Conservation (phyloP, 2,797 vertebrate species). For the Clamator glandarius region DNA sequence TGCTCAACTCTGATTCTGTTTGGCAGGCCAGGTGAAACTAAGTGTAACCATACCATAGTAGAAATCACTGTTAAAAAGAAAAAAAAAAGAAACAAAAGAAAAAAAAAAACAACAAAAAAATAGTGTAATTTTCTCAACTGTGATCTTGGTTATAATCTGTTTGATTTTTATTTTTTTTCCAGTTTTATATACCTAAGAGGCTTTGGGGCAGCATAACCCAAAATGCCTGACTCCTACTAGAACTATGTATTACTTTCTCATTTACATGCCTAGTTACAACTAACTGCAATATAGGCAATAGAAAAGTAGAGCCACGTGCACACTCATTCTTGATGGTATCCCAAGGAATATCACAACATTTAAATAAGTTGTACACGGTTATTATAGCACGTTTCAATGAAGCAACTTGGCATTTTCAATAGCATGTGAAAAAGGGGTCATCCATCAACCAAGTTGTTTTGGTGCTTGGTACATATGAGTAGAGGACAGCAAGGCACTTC, state of each 20-base stretch:
- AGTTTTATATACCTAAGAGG: slow-evolving; percentile 62
- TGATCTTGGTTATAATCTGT: slow-evolving; percentile 67
- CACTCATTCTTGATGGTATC: slow-evolving; percentile 40
- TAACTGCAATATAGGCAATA: slow-evolving; percentile 68
- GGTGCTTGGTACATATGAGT: slow-evolving; percentile 49
- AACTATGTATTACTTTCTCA: slow-evolving; percentile 53
- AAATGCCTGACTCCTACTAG: slow-evolving; percentile 57
- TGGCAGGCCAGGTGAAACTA: slow-evolving; percentile 62
- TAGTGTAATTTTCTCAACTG: slow-evolving; percentile 60
- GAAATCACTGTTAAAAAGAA: slow-evolving; percentile 63
- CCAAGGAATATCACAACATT: slow-evolving; percentile 55
- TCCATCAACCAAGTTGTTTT: slow-evolving; percentile 65
- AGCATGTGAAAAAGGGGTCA: slow-evolving; percentile 54
- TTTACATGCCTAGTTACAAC: slow-evolving; percentile 65
- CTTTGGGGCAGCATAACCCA: slow-evolving; percentile 50
- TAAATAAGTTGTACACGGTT: slow-evolving; percentile 45
- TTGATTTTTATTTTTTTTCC: slow-evolving; percentile 28
- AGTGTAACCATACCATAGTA: slow-evolving; percentile 47
- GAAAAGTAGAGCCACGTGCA: slow-evolving; percentile 37
- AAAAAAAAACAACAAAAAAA: neutral
- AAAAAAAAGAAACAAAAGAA: neutral
- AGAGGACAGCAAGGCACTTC: slow-evolving; percentile 64
- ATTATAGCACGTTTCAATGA: slow-evolving; percentile 39
- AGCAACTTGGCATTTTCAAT: slow-evolving; percentile 56
- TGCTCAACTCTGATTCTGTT: slow-evolving; percentile 30